phyloP scores from a whole-genome alignment of 35 echinoderm and acorn worm species.

The Heliocidaris erythrogramma region DNA sequence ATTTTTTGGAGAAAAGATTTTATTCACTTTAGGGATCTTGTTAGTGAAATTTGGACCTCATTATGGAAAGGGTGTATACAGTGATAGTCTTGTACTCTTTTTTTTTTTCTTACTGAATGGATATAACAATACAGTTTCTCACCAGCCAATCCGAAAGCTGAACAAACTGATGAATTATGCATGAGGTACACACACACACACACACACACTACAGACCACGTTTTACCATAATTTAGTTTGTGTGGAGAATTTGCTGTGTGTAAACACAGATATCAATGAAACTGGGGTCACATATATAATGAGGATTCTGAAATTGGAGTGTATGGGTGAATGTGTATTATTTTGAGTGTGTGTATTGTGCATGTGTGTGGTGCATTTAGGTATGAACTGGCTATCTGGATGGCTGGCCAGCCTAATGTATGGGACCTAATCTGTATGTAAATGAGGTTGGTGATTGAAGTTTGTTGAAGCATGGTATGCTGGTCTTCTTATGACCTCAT shows the following conservation, averaged over 20 bases:
- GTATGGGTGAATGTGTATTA: constrained; percentile 28
- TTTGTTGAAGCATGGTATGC: constrained; percentile 29
- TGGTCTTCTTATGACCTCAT: constrained; percentile 14
- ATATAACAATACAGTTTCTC: background rate
- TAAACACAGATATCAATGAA: constrained; percentile 42
- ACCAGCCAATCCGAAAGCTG: constrained; percentile 21
- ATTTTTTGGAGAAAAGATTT: no score
- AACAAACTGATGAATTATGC: background rate
- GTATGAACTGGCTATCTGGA: background rate
- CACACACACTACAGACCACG: background rate
- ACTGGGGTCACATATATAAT: constrained; percentile 12
- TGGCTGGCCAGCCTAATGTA: constrained; percentile 21
- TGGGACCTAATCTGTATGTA: constrained; percentile 52
- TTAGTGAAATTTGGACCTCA: no score
- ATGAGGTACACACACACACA: background rate
- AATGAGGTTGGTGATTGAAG: constrained; percentile 48
- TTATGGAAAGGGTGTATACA: no score
- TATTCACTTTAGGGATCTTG: no score
- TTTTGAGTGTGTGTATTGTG: constrained; percentile 23
- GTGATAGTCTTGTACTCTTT: no score
- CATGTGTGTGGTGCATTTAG: background rate
- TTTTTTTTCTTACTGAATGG: background rate
- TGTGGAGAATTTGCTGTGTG: constrained; percentile 10
- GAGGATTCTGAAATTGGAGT: background rate
- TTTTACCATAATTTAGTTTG: background rate